Evolutionary conservation across 1,140 invertebrate genomes (phyloP), one percentile per base, ranked within the genome.

Genomic region (Aphaenogaster ashmeadi): DNA sequence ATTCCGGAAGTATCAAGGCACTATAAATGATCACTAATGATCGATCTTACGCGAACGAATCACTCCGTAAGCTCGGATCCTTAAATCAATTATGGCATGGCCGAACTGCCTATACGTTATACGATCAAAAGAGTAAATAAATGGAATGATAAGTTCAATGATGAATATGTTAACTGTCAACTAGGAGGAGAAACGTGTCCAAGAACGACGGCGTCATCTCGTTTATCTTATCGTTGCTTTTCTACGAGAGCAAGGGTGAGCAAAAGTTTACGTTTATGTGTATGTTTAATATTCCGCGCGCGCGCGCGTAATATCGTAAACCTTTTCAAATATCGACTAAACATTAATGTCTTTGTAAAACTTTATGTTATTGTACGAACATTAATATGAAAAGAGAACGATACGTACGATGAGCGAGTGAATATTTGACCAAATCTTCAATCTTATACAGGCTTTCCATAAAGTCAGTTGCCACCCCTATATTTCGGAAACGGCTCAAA

Each of bases 211-310:
- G 90, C 96, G 97, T 83, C 97, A 97, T 93, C 95, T 98, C 5
- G 94, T 98, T n/a, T 97, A 98, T 92, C 95, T 99, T 67, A 97
- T 98, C 83, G 94, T 96, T n/a, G 96, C 97, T 47, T 98, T 97
- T 96, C 94, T 99, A 87, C 94, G 96, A 89, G 97, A 98, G 92
- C 97, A 98, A 94, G 97, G 98, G 92, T 97, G 93, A 92, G 93
- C 92, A 89, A 74, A 7, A 7, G 87, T 69, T 41, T 56, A 47
- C 38, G 5, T 78, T 75, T 64, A 5, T 33, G 0, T 60, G 3
- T 79, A 56, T 33, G 27, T 86, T 15, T 36, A 72, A 71, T 69
- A 38, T 18, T 15, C 27, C 15, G 11, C 27, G 27, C 27, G 21
- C 27, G 21, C 21, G 27, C 27, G 27, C 1, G 44, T 56, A 56